phyloP scores from a whole-genome alignment of 2,797 vertebrate genomes.

The Gallinago nigripennis region DNA sequence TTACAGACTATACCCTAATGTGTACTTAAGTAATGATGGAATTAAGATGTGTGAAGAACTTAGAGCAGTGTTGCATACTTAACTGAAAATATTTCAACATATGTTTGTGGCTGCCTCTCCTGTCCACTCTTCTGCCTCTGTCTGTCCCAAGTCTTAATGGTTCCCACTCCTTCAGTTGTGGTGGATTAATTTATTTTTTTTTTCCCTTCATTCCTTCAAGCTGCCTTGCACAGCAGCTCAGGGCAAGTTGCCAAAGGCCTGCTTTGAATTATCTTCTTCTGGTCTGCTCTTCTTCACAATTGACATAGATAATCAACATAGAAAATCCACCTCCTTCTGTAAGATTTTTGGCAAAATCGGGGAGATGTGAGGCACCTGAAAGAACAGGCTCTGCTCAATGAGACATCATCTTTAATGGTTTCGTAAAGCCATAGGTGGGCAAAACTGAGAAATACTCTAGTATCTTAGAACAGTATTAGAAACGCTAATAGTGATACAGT shows the following conservation, averaged over 20 bases:
- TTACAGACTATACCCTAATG: not conserved
- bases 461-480: not conserved
- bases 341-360: not conserved
- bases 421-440: not conserved
- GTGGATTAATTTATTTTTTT: not conserved
- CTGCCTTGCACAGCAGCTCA: not conserved
- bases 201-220: not conserved
- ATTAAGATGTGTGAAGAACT: not conserved
- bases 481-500: not conserved
- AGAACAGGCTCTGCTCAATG: not conserved
- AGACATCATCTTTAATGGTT: not conserved
- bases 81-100: not conserved
- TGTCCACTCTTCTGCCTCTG: not conserved
- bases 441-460: not conserved
- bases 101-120: not conserved
- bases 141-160: not conserved
- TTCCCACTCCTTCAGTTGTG: not conserved
- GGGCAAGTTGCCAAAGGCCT: not conserved
- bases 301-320: not conserved
- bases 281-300: not conserved
- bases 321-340: not conserved
- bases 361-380: not conserved
- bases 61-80: not conserved
- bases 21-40: not conserved
- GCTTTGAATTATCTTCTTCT: not conserved